Evolutionary conservation across 2,888 invertebrate genomes (phyloP).

Genomic region (Neoascia interrupta): DNA sequence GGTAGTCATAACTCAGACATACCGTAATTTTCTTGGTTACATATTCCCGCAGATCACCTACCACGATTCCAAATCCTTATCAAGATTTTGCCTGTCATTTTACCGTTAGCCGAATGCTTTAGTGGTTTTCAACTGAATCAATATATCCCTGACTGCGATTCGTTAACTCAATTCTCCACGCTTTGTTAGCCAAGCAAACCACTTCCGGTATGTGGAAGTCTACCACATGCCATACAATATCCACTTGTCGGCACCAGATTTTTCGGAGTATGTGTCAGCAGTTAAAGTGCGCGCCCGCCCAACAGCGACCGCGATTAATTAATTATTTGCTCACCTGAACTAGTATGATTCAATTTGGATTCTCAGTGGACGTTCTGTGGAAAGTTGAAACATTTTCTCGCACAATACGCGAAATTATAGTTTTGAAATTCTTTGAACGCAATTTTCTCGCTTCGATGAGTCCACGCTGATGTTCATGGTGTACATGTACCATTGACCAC

Average conservation of each 20-base stretch:
- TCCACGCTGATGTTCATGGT: neutral
- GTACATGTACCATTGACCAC: neutral
- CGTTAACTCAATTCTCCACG: slow-evolving; percentile 74
- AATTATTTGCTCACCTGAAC: slow-evolving; percentile 43
- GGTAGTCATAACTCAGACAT: too few species aligned
- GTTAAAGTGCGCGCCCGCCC: slow-evolving; percentile 23
- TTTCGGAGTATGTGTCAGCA: slow-evolving; percentile 28
- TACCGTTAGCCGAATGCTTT: neutral
- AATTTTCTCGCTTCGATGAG: slow-evolving; percentile 42
- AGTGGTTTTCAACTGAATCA: slow-evolving; percentile 54
- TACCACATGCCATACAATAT: slow-evolving; percentile 34
- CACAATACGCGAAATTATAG: slow-evolving; percentile 27
- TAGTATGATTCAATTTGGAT: too few species aligned
- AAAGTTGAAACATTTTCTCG: too few species aligned
- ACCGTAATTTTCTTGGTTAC: too few species aligned
- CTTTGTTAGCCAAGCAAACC: slow-evolving; percentile 79
- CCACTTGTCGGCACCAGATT: slow-evolving; percentile 30
- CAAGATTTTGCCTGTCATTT: slow-evolving; percentile 15
- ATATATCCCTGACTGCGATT: slow-evolving; percentile 16
- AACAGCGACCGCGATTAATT: slow-evolving; percentile 34
- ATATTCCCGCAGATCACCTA: neutral
- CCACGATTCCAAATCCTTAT: slow-evolving; percentile 5
- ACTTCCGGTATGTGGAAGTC: slow-evolving; percentile 75
- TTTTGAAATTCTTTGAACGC: slow-evolving; percentile 25
- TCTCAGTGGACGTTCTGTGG: too few species aligned